Conservation (phyloP, 2,797 vertebrate species). For the Periparus ater region DNA sequence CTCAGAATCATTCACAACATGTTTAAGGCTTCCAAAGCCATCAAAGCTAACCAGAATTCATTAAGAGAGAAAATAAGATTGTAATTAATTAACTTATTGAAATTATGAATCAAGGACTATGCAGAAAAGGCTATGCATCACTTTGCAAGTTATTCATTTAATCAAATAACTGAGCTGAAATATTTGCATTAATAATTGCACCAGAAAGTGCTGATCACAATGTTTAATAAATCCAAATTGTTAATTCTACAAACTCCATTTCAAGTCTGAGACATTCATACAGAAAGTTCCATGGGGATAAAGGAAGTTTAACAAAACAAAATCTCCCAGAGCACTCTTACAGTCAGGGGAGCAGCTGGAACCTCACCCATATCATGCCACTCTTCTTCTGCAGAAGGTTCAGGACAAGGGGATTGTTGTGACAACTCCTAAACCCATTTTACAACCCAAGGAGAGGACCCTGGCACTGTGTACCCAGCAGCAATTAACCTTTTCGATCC, state of each 20-base stretch:
- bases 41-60: conserved; percentile 47
- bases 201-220: conserved; percentile 30
- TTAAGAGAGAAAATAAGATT: conserved; percentile 45
- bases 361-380: not conserved
- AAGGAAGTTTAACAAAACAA: not conserved
- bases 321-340: not conserved
- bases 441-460: not conserved
- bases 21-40: conserved; percentile 24
- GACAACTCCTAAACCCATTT: not conserved
- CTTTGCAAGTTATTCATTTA: conserved; percentile 43
- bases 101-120: conserved; percentile 27
- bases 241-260: conserved; percentile 12
- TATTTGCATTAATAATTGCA: conserved; percentile 56
- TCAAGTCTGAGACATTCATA: not conserved
- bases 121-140: conserved; percentile 20
- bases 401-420: not conserved
- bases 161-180: conserved; percentile 42
- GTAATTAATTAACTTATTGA: conserved; percentile 54
- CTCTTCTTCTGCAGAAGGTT: not conserved
- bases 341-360: not conserved
- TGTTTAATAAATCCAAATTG: conserved; percentile 27
- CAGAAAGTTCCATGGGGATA: not conserved
- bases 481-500: not conserved
- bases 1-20: conserved; percentile 9
- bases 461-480: not conserved